Percentiles rank a stretch among this genome's conserved stretches.
Conservation (phyloP, 2,888 invertebrate species). For the Seladonia tumulorum region DNA sequence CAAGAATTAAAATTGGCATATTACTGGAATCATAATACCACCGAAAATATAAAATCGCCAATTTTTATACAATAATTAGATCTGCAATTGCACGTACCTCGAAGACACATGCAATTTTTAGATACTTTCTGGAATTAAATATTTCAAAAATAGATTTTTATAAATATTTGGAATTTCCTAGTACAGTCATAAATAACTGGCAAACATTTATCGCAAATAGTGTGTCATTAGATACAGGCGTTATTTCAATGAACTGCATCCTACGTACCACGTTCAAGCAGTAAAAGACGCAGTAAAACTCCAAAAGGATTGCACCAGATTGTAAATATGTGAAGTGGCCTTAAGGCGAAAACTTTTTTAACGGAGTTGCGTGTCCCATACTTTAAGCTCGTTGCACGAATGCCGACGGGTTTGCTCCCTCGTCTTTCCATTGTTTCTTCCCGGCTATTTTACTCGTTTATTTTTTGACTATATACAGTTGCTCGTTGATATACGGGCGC, state of each 20-base stretch:
- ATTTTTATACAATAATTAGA: too few species aligned
- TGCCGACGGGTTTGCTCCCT: neutral
- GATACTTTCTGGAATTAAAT: too few species aligned
- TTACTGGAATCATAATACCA: too few species aligned
- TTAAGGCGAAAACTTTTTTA: neutral
- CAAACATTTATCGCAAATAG: neutral
- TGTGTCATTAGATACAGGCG: neutral
- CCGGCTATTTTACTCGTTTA: neutral
- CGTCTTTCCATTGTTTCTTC: neutral
- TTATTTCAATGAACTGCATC: neutral
- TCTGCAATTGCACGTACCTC: too few species aligned
- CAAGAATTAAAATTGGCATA: too few species aligned
- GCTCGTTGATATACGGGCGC: too few species aligned
- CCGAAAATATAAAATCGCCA: too few species aligned
- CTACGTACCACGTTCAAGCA: neutral
- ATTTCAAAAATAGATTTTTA: too few species aligned
- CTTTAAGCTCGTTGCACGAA: neutral
- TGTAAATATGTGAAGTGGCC: neutral
- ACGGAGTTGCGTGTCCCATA: neutral
- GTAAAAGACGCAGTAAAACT: neutral
- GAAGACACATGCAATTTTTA: too few species aligned
- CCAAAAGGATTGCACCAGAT: neutral
- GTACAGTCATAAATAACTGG: neutral
- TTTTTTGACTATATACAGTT: neutral
- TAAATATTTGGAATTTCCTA: too few species aligned